Evolutionary conservation across 2,888 invertebrate genomes (phyloP).

Genomic region (Scaptomyza cyrtandrae): DNA sequence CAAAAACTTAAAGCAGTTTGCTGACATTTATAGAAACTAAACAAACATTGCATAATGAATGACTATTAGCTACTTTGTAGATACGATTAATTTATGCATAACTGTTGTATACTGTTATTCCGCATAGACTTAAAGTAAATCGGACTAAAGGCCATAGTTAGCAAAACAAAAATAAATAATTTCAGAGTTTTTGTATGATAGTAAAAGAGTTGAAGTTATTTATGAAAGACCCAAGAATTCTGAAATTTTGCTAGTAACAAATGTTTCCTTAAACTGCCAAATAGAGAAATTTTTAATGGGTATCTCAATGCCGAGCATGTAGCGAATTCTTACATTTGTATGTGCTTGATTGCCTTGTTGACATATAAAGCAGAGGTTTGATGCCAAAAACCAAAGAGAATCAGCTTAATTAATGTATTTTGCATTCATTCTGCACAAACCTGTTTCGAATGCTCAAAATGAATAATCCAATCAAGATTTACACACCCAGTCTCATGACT

Average conservation of each 20-base stretch:
- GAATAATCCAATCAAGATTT: slow-evolving; percentile 26
- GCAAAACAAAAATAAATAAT: not conserved
- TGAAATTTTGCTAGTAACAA: no score
- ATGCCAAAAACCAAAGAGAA: slow-evolving; percentile 7
- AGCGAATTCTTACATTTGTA: not conserved
- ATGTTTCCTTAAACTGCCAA: no score
- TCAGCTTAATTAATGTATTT: slow-evolving; percentile 34
- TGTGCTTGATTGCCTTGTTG: slow-evolving; percentile 41
- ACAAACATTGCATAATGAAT: slow-evolving; percentile 55
- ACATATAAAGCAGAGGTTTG: slow-evolving; percentile 44
- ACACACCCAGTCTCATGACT: slow-evolving; percentile 46
- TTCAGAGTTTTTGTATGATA: not conserved
- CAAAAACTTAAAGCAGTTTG: slow-evolving; percentile 10
- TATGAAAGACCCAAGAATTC: no score
- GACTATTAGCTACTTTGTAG: slow-evolving; percentile 13
- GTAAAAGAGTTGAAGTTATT: no score
- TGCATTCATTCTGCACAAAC: slow-evolving; percentile 44
- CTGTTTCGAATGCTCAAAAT: slow-evolving; percentile 35
- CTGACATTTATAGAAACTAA: slow-evolving; percentile 22
- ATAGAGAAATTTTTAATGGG: not conserved
- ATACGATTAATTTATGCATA: slow-evolving; percentile 51
- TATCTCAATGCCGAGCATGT: not conserved
- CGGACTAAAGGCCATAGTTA: slow-evolving; percentile 18
- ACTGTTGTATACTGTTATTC: slow-evolving; percentile 59
- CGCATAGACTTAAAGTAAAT: not conserved